Base-by-base conservation (phyloP, 2,888 invertebrate species). In the Eupithecia vulgata region DNA sequence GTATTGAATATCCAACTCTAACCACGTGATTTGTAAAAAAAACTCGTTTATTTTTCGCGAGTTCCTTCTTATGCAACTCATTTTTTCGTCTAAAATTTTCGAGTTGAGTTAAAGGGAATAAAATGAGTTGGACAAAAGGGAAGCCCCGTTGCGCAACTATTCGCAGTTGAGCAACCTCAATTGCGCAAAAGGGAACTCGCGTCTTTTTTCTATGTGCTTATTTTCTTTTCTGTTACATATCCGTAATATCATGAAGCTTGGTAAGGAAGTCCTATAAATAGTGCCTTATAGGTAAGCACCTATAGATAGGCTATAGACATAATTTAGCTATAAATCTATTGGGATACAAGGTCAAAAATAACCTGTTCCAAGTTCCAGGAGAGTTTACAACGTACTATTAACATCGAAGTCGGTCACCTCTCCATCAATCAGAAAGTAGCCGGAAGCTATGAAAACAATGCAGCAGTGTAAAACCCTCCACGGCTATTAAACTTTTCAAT, bases 401-500 rank as follows among this genome's bases (percentile, higher is more conserved):
- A 65, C 42, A 21, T 40, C 40, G 13, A 65, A 59, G 59, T 67
- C 25, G 40, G 61, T 67, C 57, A 62, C 35, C 25, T 42, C 57
- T 21, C 42, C 25, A 45, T 64, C 35, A 45, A 48, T 65, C 70
- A 35, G 62, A 67, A 64, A 64, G 45, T 70, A 67, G 7, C 62
- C 59, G 70, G 72, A 70, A 74, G 69, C 67, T 15, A 70, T 66
- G 37, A 48, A 70, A 70, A 69, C 48, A 77, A 78, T 76, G 73
- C 76, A 76, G 72, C 67, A 68, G 76, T 76, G 68, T 74, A 70
- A 68, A 67, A 67, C 52, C 65, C 48, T 73, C 67, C 45, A 76
- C 70, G 62, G 72, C 72, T 80, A 80, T 80, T 79, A 79, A 67
- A 79, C 71, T 77, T n/a, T 71, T 72, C 74, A 78, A 76, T 77